These are phyloP conservation scores for Lichenostomus cassidix DNA, from an alignment of 2,113 vertebrate species.

Conservation along the genomic window DNA sequence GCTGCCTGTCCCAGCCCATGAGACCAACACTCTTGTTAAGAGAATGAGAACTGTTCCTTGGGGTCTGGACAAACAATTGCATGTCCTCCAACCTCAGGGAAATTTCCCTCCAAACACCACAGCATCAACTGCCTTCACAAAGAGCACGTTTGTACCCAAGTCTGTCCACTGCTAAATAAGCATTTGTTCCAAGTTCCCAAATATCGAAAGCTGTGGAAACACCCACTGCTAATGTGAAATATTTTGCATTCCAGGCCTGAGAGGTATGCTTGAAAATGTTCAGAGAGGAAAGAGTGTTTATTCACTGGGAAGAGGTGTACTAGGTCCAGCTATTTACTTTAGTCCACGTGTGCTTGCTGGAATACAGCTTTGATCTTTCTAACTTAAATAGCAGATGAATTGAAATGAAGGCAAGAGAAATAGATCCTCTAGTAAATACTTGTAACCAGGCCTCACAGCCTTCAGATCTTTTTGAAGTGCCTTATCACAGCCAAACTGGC, in stretches of 20 bases:
- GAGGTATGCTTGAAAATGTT: slow-evolving; percentile 65
- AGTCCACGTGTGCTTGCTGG: slow-evolving; percentile 43
- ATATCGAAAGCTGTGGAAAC: slow-evolving; percentile 69
- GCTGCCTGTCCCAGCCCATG: not conserved
- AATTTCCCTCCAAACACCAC: slow-evolving; percentile 59
- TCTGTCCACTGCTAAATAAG: slow-evolving; percentile 71
- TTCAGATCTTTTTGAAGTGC: not conserved
- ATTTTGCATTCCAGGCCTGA: slow-evolving; percentile 73
- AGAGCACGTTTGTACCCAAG: slow-evolving; percentile 64
- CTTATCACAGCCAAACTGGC: not conserved
- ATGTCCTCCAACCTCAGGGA: not conserved
- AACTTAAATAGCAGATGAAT: slow-evolving; percentile 27
- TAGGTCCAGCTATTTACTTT: slow-evolving; percentile 66
- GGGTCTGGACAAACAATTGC: slow-evolving; percentile 12
- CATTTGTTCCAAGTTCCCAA: slow-evolving; percentile 73
- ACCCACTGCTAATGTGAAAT: slow-evolving; percentile 71
- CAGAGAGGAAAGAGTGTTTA: slow-evolving; percentile 74
- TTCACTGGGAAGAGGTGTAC: slow-evolving; percentile 62
- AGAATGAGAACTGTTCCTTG: not conserved
- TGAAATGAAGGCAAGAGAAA: slow-evolving; percentile 43
- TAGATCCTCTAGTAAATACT: slow-evolving; percentile 16
- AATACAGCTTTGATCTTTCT: slow-evolving; percentile 72
- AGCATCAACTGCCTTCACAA: slow-evolving; percentile 55
- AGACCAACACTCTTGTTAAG: not conserved
- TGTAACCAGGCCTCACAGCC: not conserved